phyloP scores from a whole-genome alignment of 2,888 invertebrate species.

The Dinocampus coccinellae region DNA sequence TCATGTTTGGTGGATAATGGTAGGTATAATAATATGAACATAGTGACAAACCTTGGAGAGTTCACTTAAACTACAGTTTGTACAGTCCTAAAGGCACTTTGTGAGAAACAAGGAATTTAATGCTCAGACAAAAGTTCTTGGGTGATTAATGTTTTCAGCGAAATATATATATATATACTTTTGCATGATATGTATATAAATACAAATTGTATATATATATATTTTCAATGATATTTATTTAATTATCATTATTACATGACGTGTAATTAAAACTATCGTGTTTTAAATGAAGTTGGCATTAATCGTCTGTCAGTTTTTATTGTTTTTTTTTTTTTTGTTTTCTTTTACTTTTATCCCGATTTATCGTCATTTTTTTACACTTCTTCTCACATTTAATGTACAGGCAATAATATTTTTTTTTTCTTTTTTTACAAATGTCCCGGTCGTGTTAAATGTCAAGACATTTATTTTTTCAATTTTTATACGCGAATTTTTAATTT shows the following conservation, averaged over 20 bases:
- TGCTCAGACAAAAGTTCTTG: conserved; percentile 1
- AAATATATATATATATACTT: neutral
- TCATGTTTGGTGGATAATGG: neutral
- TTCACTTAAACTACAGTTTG: neutral
- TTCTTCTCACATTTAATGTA: neutral
- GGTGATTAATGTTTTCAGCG: neutral
- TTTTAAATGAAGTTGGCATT: neutral
- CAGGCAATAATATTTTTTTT: conserved; percentile 13
- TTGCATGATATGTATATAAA: neutral
- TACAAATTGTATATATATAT: neutral
- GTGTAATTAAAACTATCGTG: neutral
- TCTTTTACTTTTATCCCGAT: conserved; percentile 41
- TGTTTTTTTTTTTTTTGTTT: conserved; percentile 47
- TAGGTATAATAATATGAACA: neutral
- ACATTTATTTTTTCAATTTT: conserved; percentile 30
- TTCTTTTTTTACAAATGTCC: conserved; percentile 51
- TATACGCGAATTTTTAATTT: conserved; percentile 37
- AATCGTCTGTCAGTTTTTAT: conserved; percentile 47
- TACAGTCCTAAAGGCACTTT: neutral
- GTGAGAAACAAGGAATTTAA: conserved; percentile 11
- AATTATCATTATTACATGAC: neutral
- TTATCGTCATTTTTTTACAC: conserved; percentile 29
- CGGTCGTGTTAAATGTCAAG: conserved; percentile 48
- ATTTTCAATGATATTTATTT: neutral
- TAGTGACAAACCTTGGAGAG: neutral